Evolutionary conservation across 64 coral and sea anemone species (phyloP), one percentile per base, ranked within the genome.

Genomic region (Acropora tenuis): DNA sequence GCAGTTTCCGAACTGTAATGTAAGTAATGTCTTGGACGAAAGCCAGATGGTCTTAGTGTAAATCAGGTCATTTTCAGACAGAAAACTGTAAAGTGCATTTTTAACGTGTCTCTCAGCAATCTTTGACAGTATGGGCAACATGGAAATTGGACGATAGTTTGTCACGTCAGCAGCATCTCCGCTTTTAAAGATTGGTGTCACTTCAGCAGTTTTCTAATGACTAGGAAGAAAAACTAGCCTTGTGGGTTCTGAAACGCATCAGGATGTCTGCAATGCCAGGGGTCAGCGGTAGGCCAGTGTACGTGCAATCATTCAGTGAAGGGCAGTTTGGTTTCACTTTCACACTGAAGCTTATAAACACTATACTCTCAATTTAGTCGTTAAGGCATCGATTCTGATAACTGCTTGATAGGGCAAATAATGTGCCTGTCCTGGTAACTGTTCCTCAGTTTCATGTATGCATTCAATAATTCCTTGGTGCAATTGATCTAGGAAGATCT

Each of bases 161-260:
- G 30, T 30, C 30, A 30, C 30, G 30, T 30, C 30, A 30, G 30
- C 30, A 30, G 30, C 30, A 30, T 30, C 30, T 30, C 30, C 30
- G 30, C 30, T 30, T 30, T 30, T 30, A 30, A 30, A 30, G 30
- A 30, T 30, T 30, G 30, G 30, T 30, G 30, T 30, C 30, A 30
- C 30, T 30, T 30, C 30, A 30, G 30, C 30, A 30, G 30, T 30
- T 30, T 30, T 30, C 30, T 30, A 30, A 30, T 30, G 30, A 30
- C 30, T 30, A 30, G 30, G 30, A 30, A 30, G 30, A 30, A 30
- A 30, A 91, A 61, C 80, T 80, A 43, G 85, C 67, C 68, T 85
- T 94, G 15, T 90, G 87, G 75, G 87, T 87, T 94, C 92, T 48
- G 48, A 94, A 94, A 67, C 92, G 16, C 75, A 94, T 73, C 67